Evolutionary conservation across 2,888 invertebrate genomes (phyloP).

Genomic region (Morpho helenor): DNA sequence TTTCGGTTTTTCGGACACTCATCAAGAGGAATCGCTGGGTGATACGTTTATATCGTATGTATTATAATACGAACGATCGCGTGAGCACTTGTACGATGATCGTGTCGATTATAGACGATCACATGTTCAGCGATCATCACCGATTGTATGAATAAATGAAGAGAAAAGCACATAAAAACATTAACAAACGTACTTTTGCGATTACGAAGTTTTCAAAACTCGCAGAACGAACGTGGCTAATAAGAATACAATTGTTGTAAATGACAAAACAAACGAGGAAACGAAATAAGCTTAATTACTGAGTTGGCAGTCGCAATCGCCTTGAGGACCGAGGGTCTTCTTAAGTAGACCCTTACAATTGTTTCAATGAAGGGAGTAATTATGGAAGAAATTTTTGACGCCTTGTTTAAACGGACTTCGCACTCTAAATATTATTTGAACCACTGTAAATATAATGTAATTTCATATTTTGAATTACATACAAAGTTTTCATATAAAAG

Average conservation of each 20-base stretch:
- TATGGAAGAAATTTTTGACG: constrained; percentile 61
- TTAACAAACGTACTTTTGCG: too few species aligned
- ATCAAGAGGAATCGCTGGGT: too few species aligned
- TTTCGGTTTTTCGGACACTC: too few species aligned
- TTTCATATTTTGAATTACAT: not conserved
- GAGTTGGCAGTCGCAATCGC: constrained; percentile 61
- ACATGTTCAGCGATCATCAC: too few species aligned
- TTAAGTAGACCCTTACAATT: constrained; percentile 63
- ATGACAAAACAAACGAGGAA: constrained; percentile 60
- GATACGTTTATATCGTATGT: too few species aligned
- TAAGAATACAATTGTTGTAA: constrained; percentile 52
- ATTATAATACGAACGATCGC: too few species aligned
- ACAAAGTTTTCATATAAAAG: not conserved
- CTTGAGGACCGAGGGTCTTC: constrained; percentile 51
- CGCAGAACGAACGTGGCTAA: constrained; percentile 28
- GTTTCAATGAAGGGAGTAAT: constrained; percentile 67
- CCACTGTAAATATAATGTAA: constrained; percentile 3
- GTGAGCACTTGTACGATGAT: too few species aligned
- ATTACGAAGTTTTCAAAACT: too few species aligned
- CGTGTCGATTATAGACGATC: too few species aligned
- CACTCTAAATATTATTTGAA: constrained; percentile 29
- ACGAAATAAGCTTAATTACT: constrained; percentile 74
- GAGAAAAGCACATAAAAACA: too few species aligned
- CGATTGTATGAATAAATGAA: too few species aligned
- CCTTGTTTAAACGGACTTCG: constrained; percentile 47